phyloP scores from a whole-genome alignment of 2,113 vertebrate species.

The Corythaixoides concolor region DNA sequence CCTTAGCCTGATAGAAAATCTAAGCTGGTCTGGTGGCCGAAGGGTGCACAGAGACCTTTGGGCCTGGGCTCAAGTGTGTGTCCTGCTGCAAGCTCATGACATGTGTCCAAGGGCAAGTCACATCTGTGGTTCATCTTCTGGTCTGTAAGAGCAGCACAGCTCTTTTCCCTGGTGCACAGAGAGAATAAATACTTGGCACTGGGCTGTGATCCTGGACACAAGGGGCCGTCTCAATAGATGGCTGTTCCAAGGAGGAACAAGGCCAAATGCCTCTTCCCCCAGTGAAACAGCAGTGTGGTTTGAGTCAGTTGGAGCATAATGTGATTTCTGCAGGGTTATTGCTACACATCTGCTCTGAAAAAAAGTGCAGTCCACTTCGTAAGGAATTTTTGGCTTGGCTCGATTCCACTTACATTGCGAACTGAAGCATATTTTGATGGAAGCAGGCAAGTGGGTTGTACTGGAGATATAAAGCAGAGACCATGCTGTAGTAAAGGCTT shows the following conservation, averaged over 20 bases:
- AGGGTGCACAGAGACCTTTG: background rate
- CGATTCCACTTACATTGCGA: background rate
- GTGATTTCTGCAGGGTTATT: background rate
- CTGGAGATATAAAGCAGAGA: background rate
- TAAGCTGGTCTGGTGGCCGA: background rate
- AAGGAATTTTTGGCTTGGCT: background rate
- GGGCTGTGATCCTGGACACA: background rate
- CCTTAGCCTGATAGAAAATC: background rate
- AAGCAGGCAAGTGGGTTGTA: background rate
- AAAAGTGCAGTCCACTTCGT: background rate
- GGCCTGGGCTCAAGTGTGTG: background rate
- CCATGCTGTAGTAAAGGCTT: background rate
- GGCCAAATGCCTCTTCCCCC: background rate
- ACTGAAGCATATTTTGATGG: background rate
- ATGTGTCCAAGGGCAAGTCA: background rate
- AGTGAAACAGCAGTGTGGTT: background rate
- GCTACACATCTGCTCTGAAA: background rate
- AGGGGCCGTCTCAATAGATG: background rate
- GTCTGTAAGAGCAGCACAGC: background rate
- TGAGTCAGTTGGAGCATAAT: background rate
- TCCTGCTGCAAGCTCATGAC: rapidly evolving
- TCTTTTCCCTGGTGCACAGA: background rate
- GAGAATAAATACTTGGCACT: background rate
- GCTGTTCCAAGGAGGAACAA: background rate
- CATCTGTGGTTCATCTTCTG: background rate